Base-by-base conservation (phyloP, 2,113 vertebrate species). In the Tragelaphus buxtoni region DNA sequence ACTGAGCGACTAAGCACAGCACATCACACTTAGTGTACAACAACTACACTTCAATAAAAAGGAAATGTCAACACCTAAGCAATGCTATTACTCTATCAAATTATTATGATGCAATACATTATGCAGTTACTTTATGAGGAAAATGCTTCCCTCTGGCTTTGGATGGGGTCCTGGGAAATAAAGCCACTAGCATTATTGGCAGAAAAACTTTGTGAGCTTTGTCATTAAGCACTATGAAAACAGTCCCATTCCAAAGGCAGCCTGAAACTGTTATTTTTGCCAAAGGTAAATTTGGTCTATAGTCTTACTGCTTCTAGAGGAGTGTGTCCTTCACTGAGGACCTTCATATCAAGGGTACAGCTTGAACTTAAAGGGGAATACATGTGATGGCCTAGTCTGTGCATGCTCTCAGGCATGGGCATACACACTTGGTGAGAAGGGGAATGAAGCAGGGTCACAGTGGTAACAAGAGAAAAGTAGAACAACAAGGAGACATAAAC, bases 181-280 rank as follows among this genome's bases (percentile, higher is more conserved):
- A 96, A 49, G 65, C 20, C 6, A 26, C 3, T 49, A 69, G 89
- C 16, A 93, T 32, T 49, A 47, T 9, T 69, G 86, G 77, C 2
- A 60, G 56, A 79, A 92, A 87, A 58, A 13, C n/a, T 97, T 93
- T 47, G 45, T 72, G 94, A 95, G 55, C 83, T 61, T 89, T 81
- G 35, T 81, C 49, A 72, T 49, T 18, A 81, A 90, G 14, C 20
- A 74, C 39, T 16, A 35, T 18, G n/a, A 89, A 49, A 58, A 53
- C 7, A 77, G 79, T 17, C 80, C 11, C 58, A 42, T 77, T 51
- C 35, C 39, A 47, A 88, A 96, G 0, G 55, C 35, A n/a, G 5
- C 2, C 82, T 11, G 76, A 84, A 74, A 90, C 14, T 88, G 69
- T 49, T 88, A 30, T 56, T 97, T 30, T 91, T 39, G 58, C 85